Evolutionary conservation across 1,140 invertebrate genomes (phyloP), one percentile per base, ranked within the genome.

Genomic region (Lasaia peninsularis): DNA sequence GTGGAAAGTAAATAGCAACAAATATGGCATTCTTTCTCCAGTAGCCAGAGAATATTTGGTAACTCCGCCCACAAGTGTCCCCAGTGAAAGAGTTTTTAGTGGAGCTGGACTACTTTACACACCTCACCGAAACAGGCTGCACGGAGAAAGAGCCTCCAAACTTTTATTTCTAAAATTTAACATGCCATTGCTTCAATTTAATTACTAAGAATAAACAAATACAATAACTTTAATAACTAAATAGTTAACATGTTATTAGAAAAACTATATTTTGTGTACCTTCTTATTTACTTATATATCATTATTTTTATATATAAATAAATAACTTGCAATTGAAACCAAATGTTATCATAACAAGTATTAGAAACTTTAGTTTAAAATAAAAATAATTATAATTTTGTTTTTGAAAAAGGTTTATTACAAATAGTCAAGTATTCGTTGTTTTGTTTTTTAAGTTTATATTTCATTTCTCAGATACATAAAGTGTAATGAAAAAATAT

Each of bases 1-100:
- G 62, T 65, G 56, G 66, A 69, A 69, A 59, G 53, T 62, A 14
- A 69, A 69, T 58, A 61, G 52, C 37, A 62, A 63, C n/a, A 60
- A 61, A 65, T 68, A 62, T 61, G 40, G 59, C 14, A 58, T 60
- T 62, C 48, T 68, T 57, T 60, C 56, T 62, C 56, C 62, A 18
- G 53, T 62, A 65, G 59, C 58, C 40, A 58, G 66, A 58, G 21
- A 60, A 62, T 65, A 63, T 67, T 61, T 62, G 51, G 58, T 51
- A 64, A 52, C 57, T 50, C 59, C 59, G 28, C 66, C 62, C 40
- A 62, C 62, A 61, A 62, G 50, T 52, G 50, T 52, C 50, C 28
- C 50, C 34, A 60, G 62, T 64, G 58, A 60, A 57, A 59, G 44
- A 56, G 52, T 63, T 59, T 63, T 63, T 11, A 59, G 62, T 59